Conservation (phyloP, 2,888 invertebrate species). For the Noctuana brunneofusca region DNA sequence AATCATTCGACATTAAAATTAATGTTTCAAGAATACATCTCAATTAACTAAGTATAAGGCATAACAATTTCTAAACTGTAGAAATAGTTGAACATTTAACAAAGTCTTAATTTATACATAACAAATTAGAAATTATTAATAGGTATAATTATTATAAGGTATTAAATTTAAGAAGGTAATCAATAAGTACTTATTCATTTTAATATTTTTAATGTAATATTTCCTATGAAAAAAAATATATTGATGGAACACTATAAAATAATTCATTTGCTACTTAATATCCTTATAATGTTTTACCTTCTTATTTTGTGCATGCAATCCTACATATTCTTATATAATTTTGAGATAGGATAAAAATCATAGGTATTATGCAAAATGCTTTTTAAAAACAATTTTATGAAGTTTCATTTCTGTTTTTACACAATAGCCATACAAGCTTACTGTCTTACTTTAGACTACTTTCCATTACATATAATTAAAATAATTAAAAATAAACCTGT, state of each 20-base stretch:
- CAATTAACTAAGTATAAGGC: slow-evolving; percentile 23
- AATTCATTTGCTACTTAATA: not conserved
- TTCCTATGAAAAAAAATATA: not conserved
- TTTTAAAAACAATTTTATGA: no score
- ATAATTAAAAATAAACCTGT: no score
- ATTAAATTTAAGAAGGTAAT: slow-evolving; percentile 18
- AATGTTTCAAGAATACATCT: slow-evolving; percentile 11
- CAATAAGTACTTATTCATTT: slow-evolving; percentile 14
- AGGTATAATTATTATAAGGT: slow-evolving; percentile 16
- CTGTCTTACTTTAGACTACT: no score
- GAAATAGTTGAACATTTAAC: slow-evolving; percentile 39
- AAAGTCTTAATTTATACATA: slow-evolving; percentile 35
- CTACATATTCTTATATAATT: not conserved
- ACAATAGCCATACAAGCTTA: no score
- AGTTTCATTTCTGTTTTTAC: no score
- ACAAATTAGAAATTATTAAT: slow-evolving; percentile 30
- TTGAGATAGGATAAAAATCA: not conserved
- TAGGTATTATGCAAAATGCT: no score
- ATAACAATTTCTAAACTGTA: slow-evolving; percentile 42
- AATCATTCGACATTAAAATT: slow-evolving; percentile 10
- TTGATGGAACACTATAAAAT: not conserved
- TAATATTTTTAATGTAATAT: slow-evolving; percentile 6
- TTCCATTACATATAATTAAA: no score
- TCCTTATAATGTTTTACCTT: not conserved
- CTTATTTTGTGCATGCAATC: not conserved